Evolutionary conservation across 2,888 invertebrate species (phyloP).

Genomic region (Ophion ventricosus): DNA sequence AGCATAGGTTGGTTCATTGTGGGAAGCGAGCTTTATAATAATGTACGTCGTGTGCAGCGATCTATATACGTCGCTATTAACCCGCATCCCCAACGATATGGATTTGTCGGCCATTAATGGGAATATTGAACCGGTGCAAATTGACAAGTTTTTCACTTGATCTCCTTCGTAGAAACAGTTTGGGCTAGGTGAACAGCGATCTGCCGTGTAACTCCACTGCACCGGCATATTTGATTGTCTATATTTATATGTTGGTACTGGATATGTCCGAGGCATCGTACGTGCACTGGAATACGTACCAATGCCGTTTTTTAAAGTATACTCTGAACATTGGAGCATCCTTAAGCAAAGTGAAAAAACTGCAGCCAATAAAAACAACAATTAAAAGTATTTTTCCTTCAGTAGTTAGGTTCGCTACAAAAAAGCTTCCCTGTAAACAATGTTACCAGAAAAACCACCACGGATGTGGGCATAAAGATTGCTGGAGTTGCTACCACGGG

Average conservation of each 20-base stretch:
- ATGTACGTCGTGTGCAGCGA: neutral
- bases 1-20: neutral
- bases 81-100: neutral
- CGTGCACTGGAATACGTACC: no score
- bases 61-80: neutral
- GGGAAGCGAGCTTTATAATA: neutral
- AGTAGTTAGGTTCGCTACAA: no score
- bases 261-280: no score
- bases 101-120: constrained; percentile 21
- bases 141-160: constrained; percentile 25
- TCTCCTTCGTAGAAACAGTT: constrained; percentile 5
- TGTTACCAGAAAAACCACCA: no score
- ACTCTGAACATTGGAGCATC: no score
- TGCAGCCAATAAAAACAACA: no score
- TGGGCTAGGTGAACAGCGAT: neutral
- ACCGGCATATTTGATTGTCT: neutral
- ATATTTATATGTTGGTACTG: neutral
- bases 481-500: no score
- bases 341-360: no score
- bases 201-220: neutral
- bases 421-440: no score
- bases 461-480: no score
- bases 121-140: constrained; percentile 27
- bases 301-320: no score
- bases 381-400: no score